Evolutionary conservation across 2,888 invertebrate species (phyloP), one percentile per base, ranked within the genome.

Genomic region (Cephus nigrinus): DNA sequence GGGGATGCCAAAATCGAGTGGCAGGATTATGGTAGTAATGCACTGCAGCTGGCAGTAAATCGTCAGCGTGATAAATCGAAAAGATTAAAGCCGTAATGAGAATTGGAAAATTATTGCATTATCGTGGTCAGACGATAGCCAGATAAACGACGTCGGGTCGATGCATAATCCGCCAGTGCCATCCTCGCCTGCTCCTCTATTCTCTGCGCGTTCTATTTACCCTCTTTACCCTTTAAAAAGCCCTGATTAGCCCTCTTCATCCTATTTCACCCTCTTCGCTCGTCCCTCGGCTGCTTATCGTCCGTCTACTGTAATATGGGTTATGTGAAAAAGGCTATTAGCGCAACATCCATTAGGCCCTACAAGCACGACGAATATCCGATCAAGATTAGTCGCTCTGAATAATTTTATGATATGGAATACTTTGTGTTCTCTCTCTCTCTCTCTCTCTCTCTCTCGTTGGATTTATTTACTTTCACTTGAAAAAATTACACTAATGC

Each of bases 61-160:
- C 87, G 86, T 87, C 82, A 82, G 82, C 81, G 82, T 84, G 86
- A 85, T 85, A 83, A 85, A 85, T 81, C 85, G 84, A 86, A 88
- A 86, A 86, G 86, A 82, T 87, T 86, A 84, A 82, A 83, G 81
- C 83, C 79, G 77, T 84, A 84, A 86, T 83, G 82, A 85, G 84
- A 79, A 79, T 80, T 79, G 73, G 76, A 79, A 80, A 82, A 84
- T 83, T 83, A 81, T 83, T 78, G 79, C 82, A 74, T 76, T 78
- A 81, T 80, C 80, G 81, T 79, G 77, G 81, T 79, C 79, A 80
- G 80, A 77, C 79, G 78, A 82, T 79, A 82, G 80, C 79, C 78
- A 80, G 81, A 80, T 33, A 71, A 55, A 55, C 55, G 55, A 23
- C 2, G 9, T 23, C 55, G 55, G 55, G 55, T 55, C 23, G 55